Conservation (phyloP, 2,797 vertebrate genomes). For the Sebastes elongatus region DNA sequence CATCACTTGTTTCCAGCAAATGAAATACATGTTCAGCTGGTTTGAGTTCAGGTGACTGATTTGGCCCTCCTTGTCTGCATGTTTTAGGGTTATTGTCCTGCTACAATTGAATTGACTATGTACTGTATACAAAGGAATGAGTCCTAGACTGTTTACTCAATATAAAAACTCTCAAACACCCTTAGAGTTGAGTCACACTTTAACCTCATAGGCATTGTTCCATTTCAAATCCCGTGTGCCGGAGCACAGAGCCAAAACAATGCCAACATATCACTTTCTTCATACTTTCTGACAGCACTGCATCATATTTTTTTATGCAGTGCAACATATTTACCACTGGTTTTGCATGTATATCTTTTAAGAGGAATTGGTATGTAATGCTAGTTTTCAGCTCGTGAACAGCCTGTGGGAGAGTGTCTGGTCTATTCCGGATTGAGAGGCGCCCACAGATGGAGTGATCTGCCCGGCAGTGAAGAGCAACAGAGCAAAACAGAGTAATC, state of each 20-base stretch:
- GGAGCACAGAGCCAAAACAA: background rate
- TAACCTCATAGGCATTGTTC: conserved; percentile 3
- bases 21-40: background rate
- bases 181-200: background rate
- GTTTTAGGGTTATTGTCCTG: background rate
- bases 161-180: background rate
- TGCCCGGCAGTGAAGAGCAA: conserved; percentile 26
- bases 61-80: background rate
- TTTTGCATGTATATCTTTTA: conserved; percentile 15
- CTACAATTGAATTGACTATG: background rate
- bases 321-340: background rate
- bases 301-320: conserved; percentile 14
- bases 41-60: background rate
- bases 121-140: background rate
- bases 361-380: conserved; percentile 16
- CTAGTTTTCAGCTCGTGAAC: conserved; percentile 25
- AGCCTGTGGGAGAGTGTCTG: conserved; percentile 30
- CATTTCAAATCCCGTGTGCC: background rate
- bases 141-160: background rate
- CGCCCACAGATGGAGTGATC: conserved; percentile 44
- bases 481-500: conserved; percentile 38
- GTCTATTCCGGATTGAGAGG: conserved; percentile 38
- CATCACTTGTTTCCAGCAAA: background rate
- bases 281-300: conserved; percentile 13
- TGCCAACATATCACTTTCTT: background rate